Evolutionary conservation across 2,797 vertebrate species (phyloP).

Genomic region (Lacerta agilis): DNA sequence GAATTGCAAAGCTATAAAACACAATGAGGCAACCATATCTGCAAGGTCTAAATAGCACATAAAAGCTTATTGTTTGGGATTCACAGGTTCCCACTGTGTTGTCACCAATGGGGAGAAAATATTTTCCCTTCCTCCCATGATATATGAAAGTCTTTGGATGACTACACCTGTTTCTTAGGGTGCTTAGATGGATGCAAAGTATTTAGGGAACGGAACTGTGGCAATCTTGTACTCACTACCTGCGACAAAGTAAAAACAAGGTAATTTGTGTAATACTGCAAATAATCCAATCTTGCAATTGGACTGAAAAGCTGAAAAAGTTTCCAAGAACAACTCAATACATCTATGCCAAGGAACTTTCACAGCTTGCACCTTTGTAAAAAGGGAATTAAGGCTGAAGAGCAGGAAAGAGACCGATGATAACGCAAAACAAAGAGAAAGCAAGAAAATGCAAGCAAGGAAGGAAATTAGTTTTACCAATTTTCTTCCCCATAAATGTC

Average conservation of each 20-base stretch:
- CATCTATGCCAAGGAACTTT: background rate
- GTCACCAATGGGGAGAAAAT: slow-evolving; percentile 21
- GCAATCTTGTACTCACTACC: slow-evolving; percentile 32
- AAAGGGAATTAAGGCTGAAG: background rate
- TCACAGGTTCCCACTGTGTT: slow-evolving; percentile 51
- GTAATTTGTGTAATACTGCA: slow-evolving; percentile 24
- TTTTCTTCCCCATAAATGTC: background rate
- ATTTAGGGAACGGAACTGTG: slow-evolving; percentile 49
- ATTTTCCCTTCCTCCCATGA: slow-evolving; percentile 16
- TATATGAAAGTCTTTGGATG: background rate
- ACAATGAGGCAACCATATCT: slow-evolving; percentile 60
- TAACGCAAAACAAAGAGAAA: background rate
- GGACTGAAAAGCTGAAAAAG: slow-evolving; percentile 10
- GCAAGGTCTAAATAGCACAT: slow-evolving; percentile 56
- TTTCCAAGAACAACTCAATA: slow-evolving; percentile 19
- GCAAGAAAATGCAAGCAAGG: background rate
- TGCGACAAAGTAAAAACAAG: slow-evolving; percentile 27
- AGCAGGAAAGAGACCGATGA: background rate
- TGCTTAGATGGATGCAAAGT: slow-evolving; percentile 53
- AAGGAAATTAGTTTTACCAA: slow-evolving; percentile 4
- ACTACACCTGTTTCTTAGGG: slow-evolving; percentile 13
- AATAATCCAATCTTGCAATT: slow-evolving; percentile 25
- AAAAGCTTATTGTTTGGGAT: slow-evolving; percentile 68
- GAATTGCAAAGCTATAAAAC: slow-evolving; percentile 69
- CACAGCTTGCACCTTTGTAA: background rate